These are phyloP conservation scores for Potorous gilbertii DNA, from an alignment of 2,797 vertebrate genomes.

Conservation along the genomic window DNA sequence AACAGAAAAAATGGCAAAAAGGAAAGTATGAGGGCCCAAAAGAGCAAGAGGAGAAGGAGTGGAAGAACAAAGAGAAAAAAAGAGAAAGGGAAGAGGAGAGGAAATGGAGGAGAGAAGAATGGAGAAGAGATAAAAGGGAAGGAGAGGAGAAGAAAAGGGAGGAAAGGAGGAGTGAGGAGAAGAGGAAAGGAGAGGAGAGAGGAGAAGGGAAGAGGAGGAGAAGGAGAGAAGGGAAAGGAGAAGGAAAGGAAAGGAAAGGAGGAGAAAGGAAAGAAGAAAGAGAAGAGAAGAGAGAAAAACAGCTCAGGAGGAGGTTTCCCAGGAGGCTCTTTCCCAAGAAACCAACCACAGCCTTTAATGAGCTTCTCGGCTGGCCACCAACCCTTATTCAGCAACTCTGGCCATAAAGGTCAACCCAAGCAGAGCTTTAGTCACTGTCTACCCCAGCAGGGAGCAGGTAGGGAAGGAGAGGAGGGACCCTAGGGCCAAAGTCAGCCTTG, in stretches of 20 bases:
- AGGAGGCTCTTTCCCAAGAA: not conserved
- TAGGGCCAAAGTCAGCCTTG: not conserved
- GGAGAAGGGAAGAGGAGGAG: not conserved
- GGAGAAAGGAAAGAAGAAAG: not conserved
- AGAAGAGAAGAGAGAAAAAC: not conserved
- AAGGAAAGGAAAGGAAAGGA: not conserved
- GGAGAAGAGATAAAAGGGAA: too few species aligned
- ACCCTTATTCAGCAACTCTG: not conserved
- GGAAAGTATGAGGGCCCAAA: not conserved
- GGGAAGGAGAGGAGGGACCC: not conserved
- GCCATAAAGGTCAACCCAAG: not conserved
- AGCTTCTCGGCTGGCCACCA: not conserved
- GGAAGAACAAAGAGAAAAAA: too few species aligned
- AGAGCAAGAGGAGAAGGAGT: not conserved
- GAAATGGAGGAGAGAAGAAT: not conserved
- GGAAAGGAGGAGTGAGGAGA: not conserved
- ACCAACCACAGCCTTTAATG: not conserved
- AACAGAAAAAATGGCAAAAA: not conserved
- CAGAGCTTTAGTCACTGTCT: not conserved
- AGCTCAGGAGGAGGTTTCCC: not conserved
- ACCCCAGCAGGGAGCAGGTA: not conserved
- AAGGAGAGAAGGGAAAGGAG: not conserved
- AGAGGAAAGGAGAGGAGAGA: too few species aligned
- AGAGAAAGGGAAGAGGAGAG: not conserved
- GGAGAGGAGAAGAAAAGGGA: too few species aligned